A percentile compares a stretch with the other conserved stretches of the same genome.
phyloP scores from a whole-genome alignment of 2,113 vertebrate genomes.

The Corynorhinus townsendii region DNA sequence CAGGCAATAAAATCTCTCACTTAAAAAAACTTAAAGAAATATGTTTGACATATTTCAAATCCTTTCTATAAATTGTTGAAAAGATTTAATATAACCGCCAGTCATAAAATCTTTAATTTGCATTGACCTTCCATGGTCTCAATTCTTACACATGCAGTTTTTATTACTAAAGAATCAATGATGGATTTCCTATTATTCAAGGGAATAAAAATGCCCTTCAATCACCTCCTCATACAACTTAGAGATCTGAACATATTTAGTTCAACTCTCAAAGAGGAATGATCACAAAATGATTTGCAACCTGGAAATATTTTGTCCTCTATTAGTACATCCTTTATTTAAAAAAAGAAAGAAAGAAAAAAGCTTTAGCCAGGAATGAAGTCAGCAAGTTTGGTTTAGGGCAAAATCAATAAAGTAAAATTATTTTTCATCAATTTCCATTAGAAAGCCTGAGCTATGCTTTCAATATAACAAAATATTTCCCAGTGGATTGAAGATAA shows the following conservation, averaged over 20 bases:
- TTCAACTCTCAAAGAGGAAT: slow-evolving; percentile 68
- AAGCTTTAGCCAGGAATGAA: slow-evolving; percentile 4
- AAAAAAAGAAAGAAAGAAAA: background rate
- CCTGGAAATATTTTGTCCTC: slow-evolving; percentile 25
- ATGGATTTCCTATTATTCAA: slow-evolving; percentile 76
- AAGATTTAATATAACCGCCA: slow-evolving; percentile 78
- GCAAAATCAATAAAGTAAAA: slow-evolving; percentile 41
- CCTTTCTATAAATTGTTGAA: slow-evolving; percentile 79
- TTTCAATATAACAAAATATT: slow-evolving; percentile 22
- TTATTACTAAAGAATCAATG: slow-evolving; percentile 68
- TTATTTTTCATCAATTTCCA: slow-evolving; percentile 22
- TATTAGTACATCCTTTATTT: background rate
- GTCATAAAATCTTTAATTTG: slow-evolving; percentile 80
- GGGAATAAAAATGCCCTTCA: slow-evolving; percentile 68
- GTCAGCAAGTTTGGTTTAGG: background rate
- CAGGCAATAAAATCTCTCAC: slow-evolving; percentile 76
- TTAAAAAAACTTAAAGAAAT: slow-evolving; percentile 71
- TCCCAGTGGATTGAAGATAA: slow-evolving; percentile 34
- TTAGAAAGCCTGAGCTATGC: slow-evolving; percentile 25
- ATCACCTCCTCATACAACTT: slow-evolving; percentile 37
- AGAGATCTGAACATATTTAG: background rate
- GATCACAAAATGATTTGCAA: slow-evolving; percentile 42
- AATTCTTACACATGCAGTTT: slow-evolving; percentile 74
- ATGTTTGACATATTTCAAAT: slow-evolving; percentile 77
- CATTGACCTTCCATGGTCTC: slow-evolving; percentile 69